Evolutionary conservation across 64 coral and sea anemone species (phyloP), one percentile per base, ranked within the genome.

Genomic region (Stichodactyla helianthus): DNA sequence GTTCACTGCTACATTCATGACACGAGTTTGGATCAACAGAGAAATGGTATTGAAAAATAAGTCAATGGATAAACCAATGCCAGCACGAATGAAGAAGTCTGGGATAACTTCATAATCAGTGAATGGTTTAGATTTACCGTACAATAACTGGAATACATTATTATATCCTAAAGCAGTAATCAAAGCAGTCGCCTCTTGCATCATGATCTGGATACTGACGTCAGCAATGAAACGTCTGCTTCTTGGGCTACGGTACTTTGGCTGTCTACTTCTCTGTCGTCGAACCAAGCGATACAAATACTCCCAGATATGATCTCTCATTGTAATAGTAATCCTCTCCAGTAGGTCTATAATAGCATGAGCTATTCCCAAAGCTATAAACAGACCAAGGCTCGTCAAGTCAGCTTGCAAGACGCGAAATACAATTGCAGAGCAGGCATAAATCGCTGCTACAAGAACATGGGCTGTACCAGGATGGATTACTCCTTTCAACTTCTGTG

Each of bases 201-300:
- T 77, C 55, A 89, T 86, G 51, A 95, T 92, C 65, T 92, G 89
- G 64, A 92, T 86, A 74, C 93, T 89, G 17, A 95, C 67, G 70
- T 92, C 93, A 18, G 93, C 93, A 4, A 95, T 79, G 19, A 95
- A 89, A 63, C 93, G 77, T 54, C 86, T 91, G 86, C 89, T 95
- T 58, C 90, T 71, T 50, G 93, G 90, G 9, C 83, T 88, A 16
- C 88, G 86, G 53, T 91, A 92, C 79, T 86, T 89, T n/a, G 44
- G 52, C 17, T 51, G 51, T 50, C 14, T 71, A 77, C 44, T 89
- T 55, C 35, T 56, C 23, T 85, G 23, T 20, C 82, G n/a, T n/a
- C n/a, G n/a, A n/a, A n/a, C n/a, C n/a, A n/a, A n/a, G n/a, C n/a
- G n/a, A n/a, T n/a, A n/a, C n/a, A 95, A 55, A 89, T 89, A 79